phyloP scores from a whole-genome alignment of 2,888 invertebrate genomes.

The Ametastegia equiseti region DNA sequence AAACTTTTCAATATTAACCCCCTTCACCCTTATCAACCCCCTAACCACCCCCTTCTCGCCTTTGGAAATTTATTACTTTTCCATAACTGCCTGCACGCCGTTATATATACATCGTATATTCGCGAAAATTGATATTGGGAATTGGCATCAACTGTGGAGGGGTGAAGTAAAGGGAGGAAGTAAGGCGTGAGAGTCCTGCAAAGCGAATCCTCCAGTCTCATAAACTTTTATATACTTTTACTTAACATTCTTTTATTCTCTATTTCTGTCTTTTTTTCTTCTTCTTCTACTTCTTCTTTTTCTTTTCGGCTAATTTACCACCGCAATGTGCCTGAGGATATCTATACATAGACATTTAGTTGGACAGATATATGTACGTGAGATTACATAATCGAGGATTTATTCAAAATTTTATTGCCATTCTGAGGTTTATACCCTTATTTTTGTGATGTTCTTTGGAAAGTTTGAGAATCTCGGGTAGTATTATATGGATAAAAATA shows the following conservation, averaged over 20 bases:
- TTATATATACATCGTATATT: constrained; percentile 3
- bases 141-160: constrained; percentile 25
- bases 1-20: constrained; percentile 56
- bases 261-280: background rate
- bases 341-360: no score
- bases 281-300: background rate
- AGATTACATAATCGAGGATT: background rate
- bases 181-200: background rate
- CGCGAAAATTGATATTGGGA: constrained; percentile 45
- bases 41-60: background rate
- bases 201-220: background rate
- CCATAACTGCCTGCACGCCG: constrained; percentile 44
- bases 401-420: constrained; percentile 3
- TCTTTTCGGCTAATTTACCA: background rate
- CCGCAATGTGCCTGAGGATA: background rate
- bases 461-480: no score
- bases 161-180: background rate
- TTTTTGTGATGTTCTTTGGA: background rate
- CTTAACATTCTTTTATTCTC: background rate
- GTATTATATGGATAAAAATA: no score
- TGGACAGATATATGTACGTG: no score
- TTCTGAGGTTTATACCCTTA: background rate
- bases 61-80: constrained; percentile 58
- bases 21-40: constrained; percentile 23
- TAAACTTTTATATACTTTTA: constrained; percentile 21